These are phyloP conservation scores for Aleiodes sp. DNA, from an alignment of 1,140 invertebrate genomes.

Conservation along the genomic window DNA sequence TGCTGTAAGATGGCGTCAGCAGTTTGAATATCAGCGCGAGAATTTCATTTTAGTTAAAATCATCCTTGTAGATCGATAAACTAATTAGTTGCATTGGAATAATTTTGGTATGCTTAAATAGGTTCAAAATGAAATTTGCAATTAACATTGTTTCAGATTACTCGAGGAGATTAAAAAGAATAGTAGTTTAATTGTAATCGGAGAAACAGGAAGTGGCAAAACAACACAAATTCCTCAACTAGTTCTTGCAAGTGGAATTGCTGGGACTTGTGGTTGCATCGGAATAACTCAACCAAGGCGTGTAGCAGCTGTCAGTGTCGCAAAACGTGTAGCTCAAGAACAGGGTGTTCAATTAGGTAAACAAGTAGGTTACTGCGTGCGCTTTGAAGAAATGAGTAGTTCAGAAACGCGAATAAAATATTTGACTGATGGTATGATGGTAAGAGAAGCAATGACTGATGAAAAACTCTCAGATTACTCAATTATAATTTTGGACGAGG, in stretches of 20 bases:
- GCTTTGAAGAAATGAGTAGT: constrained; percentile 89
- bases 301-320: constrained; percentile 92
- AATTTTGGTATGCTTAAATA: background rate
- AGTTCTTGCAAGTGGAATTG: constrained; percentile 60
- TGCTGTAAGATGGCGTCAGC: background rate
- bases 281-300: constrained; percentile 89
- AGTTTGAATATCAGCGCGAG: background rate
- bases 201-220: constrained; percentile 91
- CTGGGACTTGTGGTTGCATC: constrained; percentile 72
- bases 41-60: too few relatives aligned
- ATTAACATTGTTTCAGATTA: constrained; percentile 62
- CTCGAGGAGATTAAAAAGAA: constrained; percentile 68
- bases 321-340: constrained; percentile 87
- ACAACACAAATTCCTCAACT: constrained; percentile 91
- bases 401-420: constrained; percentile 84
- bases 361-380: constrained; percentile 88
- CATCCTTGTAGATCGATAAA: too few relatives aligned
- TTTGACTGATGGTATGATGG: constrained; percentile 94
- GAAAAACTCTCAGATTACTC: constrained; percentile 79
- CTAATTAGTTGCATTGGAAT: too few relatives aligned
- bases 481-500: constrained; percentile 94
- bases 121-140: background rate
- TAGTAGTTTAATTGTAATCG: constrained; percentile 80
- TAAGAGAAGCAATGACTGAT: constrained; percentile 86
- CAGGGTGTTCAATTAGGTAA: constrained; percentile 73